Conservation (phyloP, 2,888 invertebrate species). For the Hydrotaea cyrtoneurina region DNA sequence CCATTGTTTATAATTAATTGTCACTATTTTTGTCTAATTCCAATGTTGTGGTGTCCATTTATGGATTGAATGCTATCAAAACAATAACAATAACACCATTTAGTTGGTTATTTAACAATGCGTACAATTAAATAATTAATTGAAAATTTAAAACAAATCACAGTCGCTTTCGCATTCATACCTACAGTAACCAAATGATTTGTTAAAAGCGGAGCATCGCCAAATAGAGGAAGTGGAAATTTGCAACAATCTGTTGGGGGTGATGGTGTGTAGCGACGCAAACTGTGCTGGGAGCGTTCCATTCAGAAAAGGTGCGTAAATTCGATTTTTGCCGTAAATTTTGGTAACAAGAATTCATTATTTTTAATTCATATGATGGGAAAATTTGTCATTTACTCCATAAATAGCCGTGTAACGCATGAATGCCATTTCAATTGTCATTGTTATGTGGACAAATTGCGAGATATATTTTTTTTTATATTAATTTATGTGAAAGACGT, state of each 20-base stretch:
- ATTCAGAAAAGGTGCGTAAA: slow-evolving; percentile 10
- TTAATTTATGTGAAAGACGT: background rate
- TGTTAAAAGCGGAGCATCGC: background rate
- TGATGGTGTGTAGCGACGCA: background rate
- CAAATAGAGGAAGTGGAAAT: background rate
- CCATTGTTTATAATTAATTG: background rate
- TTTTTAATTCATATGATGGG: background rate
- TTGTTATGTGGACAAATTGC: too few species aligned
- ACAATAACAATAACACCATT: background rate
- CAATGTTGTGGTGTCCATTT: background rate
- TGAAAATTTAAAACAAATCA: slow-evolving; percentile 1
- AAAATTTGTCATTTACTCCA: background rate
- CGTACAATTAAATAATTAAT: slow-evolving; percentile 13
- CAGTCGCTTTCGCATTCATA: background rate
- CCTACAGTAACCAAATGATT: background rate
- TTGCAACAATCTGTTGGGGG: background rate
- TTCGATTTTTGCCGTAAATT: background rate
- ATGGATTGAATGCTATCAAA: background rate
- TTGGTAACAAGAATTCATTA: background rate
- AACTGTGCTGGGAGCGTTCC: background rate
- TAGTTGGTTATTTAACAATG: background rate
- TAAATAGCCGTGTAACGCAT: background rate
- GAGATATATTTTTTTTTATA: too few species aligned
- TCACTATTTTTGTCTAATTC: background rate
- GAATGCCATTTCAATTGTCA: background rate